Evolutionary conservation across 2,888 invertebrate genomes (phyloP).

Genomic region (Cataglyphis cursor): DNA sequence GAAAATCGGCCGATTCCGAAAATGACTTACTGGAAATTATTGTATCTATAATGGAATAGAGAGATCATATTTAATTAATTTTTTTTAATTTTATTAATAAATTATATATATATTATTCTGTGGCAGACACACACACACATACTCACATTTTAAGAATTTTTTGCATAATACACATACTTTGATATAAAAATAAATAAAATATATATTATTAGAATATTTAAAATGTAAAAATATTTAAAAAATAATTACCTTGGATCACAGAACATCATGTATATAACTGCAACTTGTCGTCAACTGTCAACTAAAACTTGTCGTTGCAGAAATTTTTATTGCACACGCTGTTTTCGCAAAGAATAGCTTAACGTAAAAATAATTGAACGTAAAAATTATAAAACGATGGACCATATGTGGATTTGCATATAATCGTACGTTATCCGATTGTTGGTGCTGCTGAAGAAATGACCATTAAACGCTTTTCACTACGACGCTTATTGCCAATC

Average conservation of each 20-base stretch:
- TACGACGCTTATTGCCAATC: conserved; percentile 69
- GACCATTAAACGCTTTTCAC: conserved; percentile 73
- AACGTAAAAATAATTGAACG: conserved; percentile 1
- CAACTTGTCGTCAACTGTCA: too few relatives aligned
- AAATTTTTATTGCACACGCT: background rate
- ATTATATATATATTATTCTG: background rate
- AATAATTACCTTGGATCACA: conserved; percentile 14
- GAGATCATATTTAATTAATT: background rate
- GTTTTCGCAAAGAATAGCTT: conserved; percentile 16
- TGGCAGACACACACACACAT: too few relatives aligned
- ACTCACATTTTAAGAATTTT: background rate
- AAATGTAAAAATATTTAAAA: background rate
- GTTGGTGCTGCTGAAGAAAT: conserved; percentile 70
- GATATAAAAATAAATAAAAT: conserved; percentile 12
- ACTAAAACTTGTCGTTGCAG: conserved; percentile 12
- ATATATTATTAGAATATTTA: background rate
- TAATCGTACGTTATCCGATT: conserved; percentile 67
- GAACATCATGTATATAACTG: background rate
- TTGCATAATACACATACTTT: background rate
- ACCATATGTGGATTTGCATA: conserved; percentile 36
- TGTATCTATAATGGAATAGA: background rate
- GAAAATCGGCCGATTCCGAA: background rate
- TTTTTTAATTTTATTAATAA: background rate
- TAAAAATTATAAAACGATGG: conserved; percentile 29
- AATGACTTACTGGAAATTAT: background rate